Evolutionary conservation across 2,113 vertebrate genomes (phyloP), one percentile per base, ranked within the genome.

Genomic region (Cynoglossus semilaevis): DNA sequence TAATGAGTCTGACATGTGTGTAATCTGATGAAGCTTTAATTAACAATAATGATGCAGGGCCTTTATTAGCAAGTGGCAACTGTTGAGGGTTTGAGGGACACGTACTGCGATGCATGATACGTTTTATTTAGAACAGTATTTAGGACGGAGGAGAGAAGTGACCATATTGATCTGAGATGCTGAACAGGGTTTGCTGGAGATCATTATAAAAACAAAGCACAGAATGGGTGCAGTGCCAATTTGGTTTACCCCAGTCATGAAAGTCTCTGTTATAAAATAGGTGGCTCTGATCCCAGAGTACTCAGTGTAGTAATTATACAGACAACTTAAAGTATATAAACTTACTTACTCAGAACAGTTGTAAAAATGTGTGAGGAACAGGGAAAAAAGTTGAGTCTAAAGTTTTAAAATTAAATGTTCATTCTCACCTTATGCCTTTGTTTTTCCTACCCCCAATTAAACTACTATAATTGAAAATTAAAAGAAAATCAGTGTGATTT

Each of bases 211-310:
- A 67, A 79, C 50, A 72, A 79, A 79, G 61, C 55, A 76, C 45
- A 40, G 17, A 62, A 68, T 76, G 68, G 76, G 56, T 63, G 44
- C 61, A 9, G 37, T 64, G 76, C 67, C 64, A 76, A 38, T 66
- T 67, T 42, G 47, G 18, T 62, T 63, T 45, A 16, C 63, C 74
- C 59, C 76, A 81, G 67, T 77, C 42, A 68, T 50, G 67, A 34
- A 64, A 55, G 61, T 82, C 70, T 59, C 76, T 35, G 13, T 72
- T 59, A 76, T 68, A 46, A 69, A 81, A 55, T 50, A 38, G 1
- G 40, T 79, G 79, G 79, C 70, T 60, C 57, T 34, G 41, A 73
- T 74, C 81, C 68, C 70, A 68, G 70, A 76, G 65, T 47, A 35
- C 59, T 67, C 19, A 62, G 47, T 58, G 58, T 41, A 52, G 62